Evolutionary conservation across 2,797 vertebrate genomes (phyloP).

Genomic region (Australoheros facetus): DNA sequence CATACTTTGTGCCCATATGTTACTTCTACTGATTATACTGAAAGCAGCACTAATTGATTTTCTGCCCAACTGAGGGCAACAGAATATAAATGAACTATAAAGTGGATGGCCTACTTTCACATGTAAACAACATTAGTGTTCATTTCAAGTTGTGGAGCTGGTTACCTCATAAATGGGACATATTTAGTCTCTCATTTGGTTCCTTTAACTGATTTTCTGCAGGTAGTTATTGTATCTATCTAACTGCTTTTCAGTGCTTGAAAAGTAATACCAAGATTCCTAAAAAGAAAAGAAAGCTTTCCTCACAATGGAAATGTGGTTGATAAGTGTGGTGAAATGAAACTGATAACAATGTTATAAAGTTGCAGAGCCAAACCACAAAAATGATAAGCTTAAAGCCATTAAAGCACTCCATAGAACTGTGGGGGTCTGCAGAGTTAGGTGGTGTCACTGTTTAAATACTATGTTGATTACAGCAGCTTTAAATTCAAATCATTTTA

Average conservation of each 20-base stretch:
- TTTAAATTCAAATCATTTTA: neutral
- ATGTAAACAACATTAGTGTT: neutral
- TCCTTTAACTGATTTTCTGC: too few relatives aligned
- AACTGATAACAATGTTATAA: neutral
- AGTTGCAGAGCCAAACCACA: neutral
- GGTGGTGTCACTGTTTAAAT: neutral
- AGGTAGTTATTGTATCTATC: too few relatives aligned
- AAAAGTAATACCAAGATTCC: neutral
- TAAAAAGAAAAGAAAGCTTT: neutral
- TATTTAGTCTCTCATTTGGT: too few relatives aligned
- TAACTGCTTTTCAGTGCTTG: too few relatives aligned
- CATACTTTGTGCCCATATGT: neutral
- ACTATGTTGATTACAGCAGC: neutral
- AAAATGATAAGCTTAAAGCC: neutral
- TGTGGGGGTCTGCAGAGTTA: neutral
- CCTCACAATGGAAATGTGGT: neutral
- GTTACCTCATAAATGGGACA: too few relatives aligned
- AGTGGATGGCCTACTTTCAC: neutral
- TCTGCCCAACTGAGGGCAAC: too few relatives aligned
- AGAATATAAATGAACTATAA: neutral
- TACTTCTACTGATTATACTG: neutral
- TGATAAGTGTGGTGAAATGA: neutral
- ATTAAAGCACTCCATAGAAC: neutral
- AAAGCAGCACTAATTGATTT: neutral
- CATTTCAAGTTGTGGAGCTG: neutral